Evolutionary conservation across 2,113 vertebrate genomes (phyloP).

Genomic region (Helogale parvula): DNA sequence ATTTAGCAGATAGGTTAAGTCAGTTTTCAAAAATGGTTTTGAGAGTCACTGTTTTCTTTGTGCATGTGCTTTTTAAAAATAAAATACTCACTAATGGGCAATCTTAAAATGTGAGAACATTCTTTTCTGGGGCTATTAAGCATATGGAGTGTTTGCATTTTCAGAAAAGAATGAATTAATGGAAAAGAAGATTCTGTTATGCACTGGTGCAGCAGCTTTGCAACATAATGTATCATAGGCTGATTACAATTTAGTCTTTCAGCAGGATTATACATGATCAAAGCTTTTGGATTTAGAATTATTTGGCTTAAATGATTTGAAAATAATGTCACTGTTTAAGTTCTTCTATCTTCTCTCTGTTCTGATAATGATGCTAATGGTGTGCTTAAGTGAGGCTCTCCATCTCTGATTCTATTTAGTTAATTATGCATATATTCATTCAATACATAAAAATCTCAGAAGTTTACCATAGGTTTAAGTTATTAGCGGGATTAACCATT

Average conservation of each 20-base stretch:
- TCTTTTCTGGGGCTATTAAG: slow-evolving; percentile 79
- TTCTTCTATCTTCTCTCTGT: slow-evolving; percentile 60
- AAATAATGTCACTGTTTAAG: slow-evolving; percentile 75
- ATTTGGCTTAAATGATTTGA: slow-evolving; percentile 73
- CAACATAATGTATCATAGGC: slow-evolving; percentile 69
- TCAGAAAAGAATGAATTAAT: slow-evolving; percentile 78
- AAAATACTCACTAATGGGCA: slow-evolving; percentile 79
- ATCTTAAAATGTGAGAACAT: slow-evolving; percentile 77
- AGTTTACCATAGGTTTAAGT: slow-evolving; percentile 38
- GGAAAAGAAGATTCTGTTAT: slow-evolving; percentile 77
- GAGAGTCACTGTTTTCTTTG: slow-evolving; percentile 62
- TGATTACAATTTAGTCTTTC: slow-evolving; percentile 78
- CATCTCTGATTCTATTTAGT: slow-evolving; percentile 40
- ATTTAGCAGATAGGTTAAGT: slow-evolving; percentile 75
- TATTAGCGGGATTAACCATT: neutral
- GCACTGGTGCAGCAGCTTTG: slow-evolving; percentile 53
- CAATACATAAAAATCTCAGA: slow-evolving; percentile 24
- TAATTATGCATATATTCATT: slow-evolving; percentile 49
- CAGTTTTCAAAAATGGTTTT: slow-evolving; percentile 68
- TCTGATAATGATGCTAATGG: slow-evolving; percentile 64
- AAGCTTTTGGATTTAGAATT: slow-evolving; percentile 74
- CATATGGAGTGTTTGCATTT: slow-evolving; percentile 81
- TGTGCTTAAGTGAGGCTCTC: slow-evolving; percentile 45
- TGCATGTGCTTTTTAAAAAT: slow-evolving; percentile 39
- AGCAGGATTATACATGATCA: slow-evolving; percentile 75